A percentile compares a stretch with the other conserved stretches of the same genome.
phyloP scores from a whole-genome alignment of 2,797 vertebrate genomes.

The Natrix natrix region DNA sequence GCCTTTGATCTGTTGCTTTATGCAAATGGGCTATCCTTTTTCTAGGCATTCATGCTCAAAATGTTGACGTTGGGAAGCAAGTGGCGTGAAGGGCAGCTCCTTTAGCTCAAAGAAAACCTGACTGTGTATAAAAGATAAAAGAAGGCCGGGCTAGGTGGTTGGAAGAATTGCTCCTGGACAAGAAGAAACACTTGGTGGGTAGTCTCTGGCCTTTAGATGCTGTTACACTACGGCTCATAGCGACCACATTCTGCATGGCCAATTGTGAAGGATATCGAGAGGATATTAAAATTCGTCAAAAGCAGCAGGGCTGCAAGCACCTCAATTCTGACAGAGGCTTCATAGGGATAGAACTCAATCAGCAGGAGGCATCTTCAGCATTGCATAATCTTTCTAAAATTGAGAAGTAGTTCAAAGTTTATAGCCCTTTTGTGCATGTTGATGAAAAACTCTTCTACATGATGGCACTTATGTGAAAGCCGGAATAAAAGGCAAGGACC shows the following conservation, averaged over 20 bases:
- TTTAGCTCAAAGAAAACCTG: neutral
- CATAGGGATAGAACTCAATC: neutral
- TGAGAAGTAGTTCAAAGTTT: neutral
- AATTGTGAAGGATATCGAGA: neutral
- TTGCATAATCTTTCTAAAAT: neutral
- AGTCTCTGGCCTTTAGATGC: neutral
- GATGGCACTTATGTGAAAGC: neutral
- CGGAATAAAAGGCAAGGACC: neutral
- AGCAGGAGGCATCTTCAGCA: neutral
- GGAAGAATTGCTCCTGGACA: neutral
- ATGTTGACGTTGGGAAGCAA: neutral
- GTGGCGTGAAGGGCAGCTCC: neutral
- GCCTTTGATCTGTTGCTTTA: neutral
- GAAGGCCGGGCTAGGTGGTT: neutral
- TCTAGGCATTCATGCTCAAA: neutral
- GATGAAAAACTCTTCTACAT: neutral
- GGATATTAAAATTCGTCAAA: neutral
- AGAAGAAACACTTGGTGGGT: neutral
- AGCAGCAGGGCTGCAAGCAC: neutral
- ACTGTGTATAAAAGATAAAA: neutral
- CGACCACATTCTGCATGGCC: neutral
- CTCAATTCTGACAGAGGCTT: neutral
- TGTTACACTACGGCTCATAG: neutral
- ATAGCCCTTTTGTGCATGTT: neutral
- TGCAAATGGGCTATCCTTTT: neutral